A percentile compares a stretch with the other conserved stretches of the same genome.
These are phyloP conservation scores for Flabesymbios commensalis DNA, from an alignment of 2,888 invertebrate genomes.

Conservation along the genomic window DNA sequence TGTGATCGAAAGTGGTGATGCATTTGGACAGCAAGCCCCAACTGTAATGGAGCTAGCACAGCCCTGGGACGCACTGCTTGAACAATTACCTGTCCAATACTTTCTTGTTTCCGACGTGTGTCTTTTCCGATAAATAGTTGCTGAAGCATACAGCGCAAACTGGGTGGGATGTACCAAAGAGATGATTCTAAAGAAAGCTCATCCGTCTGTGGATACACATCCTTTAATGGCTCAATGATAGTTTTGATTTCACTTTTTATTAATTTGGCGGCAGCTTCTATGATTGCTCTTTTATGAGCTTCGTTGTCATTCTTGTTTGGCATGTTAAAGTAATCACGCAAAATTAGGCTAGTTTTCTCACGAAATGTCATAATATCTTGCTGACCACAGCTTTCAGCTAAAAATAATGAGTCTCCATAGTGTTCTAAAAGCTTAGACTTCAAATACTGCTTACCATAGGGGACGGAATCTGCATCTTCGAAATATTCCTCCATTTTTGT, in stretches of 20 bases:
- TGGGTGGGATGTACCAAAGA: neutral
- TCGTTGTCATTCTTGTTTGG: neutral
- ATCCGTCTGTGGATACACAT: neutral
- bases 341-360: neutral
- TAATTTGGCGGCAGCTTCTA: neutral
- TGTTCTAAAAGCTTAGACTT: neutral
- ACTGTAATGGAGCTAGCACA: neutral
- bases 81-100: neutral
- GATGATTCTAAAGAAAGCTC: neutral
- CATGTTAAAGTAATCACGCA: neutral
- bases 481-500: neutral
- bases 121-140: neutral
- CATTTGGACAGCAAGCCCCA: neutral
- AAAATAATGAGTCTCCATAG: neutral
- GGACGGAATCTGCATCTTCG: neutral
- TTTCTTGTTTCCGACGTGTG: neutral
- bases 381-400: neutral
- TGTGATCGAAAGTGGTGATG: too few species aligned
- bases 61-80: neutral
- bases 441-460: neutral
- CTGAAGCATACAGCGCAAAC: neutral
- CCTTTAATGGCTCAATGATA: neutral
- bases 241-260: conserved; percentile 6
- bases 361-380: neutral
- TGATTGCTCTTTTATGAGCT: neutral